phyloP scores from a whole-genome alignment of 2,113 vertebrate species.

The Ascaphus truei region DNA sequence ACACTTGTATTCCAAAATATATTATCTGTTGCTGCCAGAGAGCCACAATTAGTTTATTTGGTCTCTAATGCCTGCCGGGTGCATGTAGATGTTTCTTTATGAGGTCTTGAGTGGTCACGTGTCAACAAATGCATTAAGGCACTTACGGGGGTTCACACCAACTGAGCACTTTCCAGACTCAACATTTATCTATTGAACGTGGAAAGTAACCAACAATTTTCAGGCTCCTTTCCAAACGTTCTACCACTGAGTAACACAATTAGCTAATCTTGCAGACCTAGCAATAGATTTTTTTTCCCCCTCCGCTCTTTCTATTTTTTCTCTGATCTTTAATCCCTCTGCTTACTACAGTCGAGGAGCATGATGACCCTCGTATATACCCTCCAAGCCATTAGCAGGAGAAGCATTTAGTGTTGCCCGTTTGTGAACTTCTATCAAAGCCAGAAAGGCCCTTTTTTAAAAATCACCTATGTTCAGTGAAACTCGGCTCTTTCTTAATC shows the following conservation, averaged over 20 bases:
- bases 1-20: too few relatives aligned
- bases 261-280: not conserved
- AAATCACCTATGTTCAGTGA: not conserved
- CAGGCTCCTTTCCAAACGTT: not conserved
- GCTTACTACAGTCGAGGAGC: not conserved
- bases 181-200: constrained; percentile 8
- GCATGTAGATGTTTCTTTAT: not conserved
- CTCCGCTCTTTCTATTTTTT: not conserved
- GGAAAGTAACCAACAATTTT: not conserved
- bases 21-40: not conserved
- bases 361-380: too few relatives aligned
- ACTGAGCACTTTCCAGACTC: not conserved
- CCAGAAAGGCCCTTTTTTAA: not conserved
- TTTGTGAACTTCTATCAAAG: not conserved
- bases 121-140: constrained; percentile 8
- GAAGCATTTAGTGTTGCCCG: not conserved
- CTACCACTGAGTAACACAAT: constrained; percentile 25
- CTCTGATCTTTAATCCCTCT: not conserved
- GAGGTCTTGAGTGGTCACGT: not conserved
- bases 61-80: not conserved
- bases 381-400: not conserved
- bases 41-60: too few relatives aligned
- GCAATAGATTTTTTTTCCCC: not conserved
- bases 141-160: not conserved
- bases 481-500: not conserved